phyloP scores from a whole-genome alignment of 2,113 vertebrate genomes.

The Bolborhynchus lineola region DNA sequence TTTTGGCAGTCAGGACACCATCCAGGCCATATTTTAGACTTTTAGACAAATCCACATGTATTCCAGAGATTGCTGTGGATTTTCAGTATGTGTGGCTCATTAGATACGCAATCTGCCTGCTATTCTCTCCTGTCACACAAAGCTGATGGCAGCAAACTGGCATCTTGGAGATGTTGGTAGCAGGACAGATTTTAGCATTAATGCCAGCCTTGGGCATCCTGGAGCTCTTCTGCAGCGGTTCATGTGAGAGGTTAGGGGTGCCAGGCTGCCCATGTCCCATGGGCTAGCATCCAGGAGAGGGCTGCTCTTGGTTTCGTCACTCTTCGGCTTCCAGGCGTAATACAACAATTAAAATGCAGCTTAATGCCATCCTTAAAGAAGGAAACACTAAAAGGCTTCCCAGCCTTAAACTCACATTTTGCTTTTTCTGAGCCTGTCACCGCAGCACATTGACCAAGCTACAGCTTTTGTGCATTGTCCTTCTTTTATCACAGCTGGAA shows the following conservation, averaged over 20 bases:
- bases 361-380: not conserved
- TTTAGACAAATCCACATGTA: constrained; percentile 58
- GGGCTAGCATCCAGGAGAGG: not conserved
- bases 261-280: not conserved
- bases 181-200: constrained; percentile 71
- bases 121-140: constrained; percentile 64
- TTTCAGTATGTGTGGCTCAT: constrained; percentile 48
- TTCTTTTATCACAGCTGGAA: not conserved
- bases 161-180: constrained; percentile 62
- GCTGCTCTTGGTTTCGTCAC: not conserved
- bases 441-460: not conserved
- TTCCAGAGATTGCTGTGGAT: constrained; percentile 67
- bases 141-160: constrained; percentile 70
- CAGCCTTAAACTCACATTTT: not conserved
- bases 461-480: not conserved
- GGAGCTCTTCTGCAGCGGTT: constrained; percentile 33
- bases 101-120: constrained; percentile 63
- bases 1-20: constrained; percentile 61
- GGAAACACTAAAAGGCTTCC: not conserved
- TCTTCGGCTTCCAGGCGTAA: not conserved
- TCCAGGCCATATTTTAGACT: constrained; percentile 62
- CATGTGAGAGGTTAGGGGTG: not conserved
- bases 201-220: constrained; percentile 71
- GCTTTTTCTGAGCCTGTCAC: not conserved
- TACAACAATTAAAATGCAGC: not conserved